These are phyloP conservation scores for Sycophaga agraensis DNA, from an alignment of 1,140 invertebrate species.

Conservation along the genomic window DNA sequence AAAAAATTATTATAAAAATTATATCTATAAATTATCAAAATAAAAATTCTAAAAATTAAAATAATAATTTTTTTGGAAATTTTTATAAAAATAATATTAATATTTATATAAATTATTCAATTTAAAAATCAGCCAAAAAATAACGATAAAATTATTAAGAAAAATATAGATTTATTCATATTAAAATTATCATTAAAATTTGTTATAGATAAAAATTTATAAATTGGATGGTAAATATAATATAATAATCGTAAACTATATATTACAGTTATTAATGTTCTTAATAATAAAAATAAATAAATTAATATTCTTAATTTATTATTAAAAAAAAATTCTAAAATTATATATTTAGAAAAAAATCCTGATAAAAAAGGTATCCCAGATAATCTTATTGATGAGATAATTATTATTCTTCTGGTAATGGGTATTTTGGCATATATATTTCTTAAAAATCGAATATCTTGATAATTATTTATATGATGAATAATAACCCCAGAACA, in stretches of 20 bases:
- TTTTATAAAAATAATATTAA: constrained; percentile 26
- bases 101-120: neutral
- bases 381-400: constrained; percentile 1
- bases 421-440: neutral
- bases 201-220: constrained; percentile 57
- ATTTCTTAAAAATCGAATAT: constrained; percentile 3
- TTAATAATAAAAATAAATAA: constrained; percentile 53
- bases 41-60: constrained; percentile 20
- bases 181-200: constrained; percentile 52
- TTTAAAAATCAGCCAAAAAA: neutral
- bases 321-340: constrained; percentile 53
- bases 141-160: constrained; percentile 22
- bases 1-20: constrained; percentile 28
- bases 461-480: neutral
- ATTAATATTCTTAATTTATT: constrained; percentile 66
- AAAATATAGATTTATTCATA: constrained; percentile 27
- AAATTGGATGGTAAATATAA: constrained; percentile 58
- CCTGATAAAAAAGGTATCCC: constrained; percentile 7
- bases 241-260: neutral
- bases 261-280: constrained; percentile 37
- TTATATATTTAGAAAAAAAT: constrained; percentile 39
- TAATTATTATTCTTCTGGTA: neutral
- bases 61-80: too few relatives aligned
- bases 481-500: constrained; percentile 57
- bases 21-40: constrained; percentile 47